Evolutionary conservation across 2,797 vertebrate species (phyloP).

Genomic region (Rhabdomys pumilio): DNA sequence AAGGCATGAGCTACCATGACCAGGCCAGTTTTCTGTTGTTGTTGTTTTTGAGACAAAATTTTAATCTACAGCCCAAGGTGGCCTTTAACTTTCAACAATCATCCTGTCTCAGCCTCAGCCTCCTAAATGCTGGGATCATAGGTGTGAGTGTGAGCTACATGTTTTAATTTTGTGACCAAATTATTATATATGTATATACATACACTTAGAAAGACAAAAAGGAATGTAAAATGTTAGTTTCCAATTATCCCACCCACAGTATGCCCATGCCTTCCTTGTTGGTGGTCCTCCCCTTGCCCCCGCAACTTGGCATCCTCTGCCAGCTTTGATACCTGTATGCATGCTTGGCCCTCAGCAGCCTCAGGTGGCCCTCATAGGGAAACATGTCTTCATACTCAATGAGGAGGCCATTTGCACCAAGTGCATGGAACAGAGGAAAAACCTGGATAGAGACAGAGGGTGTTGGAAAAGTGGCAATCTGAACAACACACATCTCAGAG

Average conservation of each 20-base stretch:
- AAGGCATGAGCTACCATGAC: background rate
- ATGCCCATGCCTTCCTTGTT: background rate
- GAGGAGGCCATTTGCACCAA: slow-evolving; percentile 95
- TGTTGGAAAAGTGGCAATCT: background rate
- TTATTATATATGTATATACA: background rate
- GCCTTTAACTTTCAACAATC: background rate
- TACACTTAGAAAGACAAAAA: background rate
- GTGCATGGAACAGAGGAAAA: slow-evolving; percentile 92
- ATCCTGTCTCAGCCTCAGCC: background rate
- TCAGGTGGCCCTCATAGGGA: slow-evolving; percentile 94
- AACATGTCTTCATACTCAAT: slow-evolving; percentile 98
- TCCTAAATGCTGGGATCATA: background rate
- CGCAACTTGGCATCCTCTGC: background rate
- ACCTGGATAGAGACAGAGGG: slow-evolving; percentile 88
- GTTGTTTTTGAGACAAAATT: background rate
- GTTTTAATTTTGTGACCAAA: background rate
- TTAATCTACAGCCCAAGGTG: background rate
- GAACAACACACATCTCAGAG: fast-evolving
- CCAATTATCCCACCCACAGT: background rate
- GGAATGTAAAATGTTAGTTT: fast-evolving
- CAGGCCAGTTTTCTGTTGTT: too few relatives aligned
- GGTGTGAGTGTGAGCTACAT: background rate
- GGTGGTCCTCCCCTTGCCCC: background rate
- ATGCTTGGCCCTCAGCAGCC: slow-evolving; percentile 90
- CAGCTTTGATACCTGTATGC: slow-evolving; percentile 93